Evolutionary conservation across 2,888 invertebrate species (phyloP), one percentile per base, ranked within the genome.

Genomic region (Chromoteleia sp.): DNA sequence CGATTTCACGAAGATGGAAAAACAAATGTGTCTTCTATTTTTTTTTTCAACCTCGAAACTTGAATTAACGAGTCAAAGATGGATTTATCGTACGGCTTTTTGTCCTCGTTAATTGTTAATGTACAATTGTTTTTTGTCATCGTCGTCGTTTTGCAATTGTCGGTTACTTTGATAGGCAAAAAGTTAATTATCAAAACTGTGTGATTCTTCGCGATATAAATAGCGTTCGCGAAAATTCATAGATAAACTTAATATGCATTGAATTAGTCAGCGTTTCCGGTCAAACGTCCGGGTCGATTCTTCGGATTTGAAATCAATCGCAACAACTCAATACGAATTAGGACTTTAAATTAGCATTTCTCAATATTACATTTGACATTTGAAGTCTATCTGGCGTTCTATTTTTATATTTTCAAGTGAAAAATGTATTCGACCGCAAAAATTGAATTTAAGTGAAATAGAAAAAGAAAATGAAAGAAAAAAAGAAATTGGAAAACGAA

Each of bases 351-450:
- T 74, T 54, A 52, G 54, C 65, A 58, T 74, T 58, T 58, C 39
- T 74, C 65, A 29, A 74, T 74, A 74, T 65, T 74, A 58, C 74
- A 65, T 65, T 65, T 74, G 65, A 74, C 74, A 74, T 74, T 74
- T 63, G 56, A 48, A 56, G 63, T 43, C 39, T 29, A 8, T 33
- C 36, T 33, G 5, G 19, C 25, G 25, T 12, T 30, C 56, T 74
- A 74, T 74, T 74, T 74, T 63, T 63, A 21, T 43, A 15, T 21
- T 56, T 43, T 36, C 63, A 8, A 39, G 36, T 74, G 45, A 74
- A 74, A 61, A 52, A 61, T 73, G 17, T 61, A 73, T 73, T 30
- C 43, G 33, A 12, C 29, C 19, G 50, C 41, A 36, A 71, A 59
- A 59, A 39, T 29, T 43, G 68, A n/a, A 68, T 56, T 33, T 19